Evolutionary conservation across 2,797 vertebrate species (phyloP).

Genomic region (Galagoides demidoff): DNA sequence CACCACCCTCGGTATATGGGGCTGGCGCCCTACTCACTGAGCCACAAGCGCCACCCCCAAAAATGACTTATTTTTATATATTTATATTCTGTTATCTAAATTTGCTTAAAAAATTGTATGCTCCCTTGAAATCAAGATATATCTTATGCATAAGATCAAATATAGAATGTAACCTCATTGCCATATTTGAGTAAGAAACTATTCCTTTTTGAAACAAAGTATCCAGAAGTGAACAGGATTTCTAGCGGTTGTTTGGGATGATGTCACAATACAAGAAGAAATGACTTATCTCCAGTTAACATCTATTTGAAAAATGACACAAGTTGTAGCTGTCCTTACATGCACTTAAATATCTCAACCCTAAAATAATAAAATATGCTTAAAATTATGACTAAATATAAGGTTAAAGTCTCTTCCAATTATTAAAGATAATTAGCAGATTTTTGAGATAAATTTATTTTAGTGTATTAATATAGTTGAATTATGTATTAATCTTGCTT

Average conservation of each 20-base stretch:
- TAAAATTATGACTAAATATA: neutral
- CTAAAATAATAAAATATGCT: neutral
- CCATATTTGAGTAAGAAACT: neutral
- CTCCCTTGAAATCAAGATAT: constrained; percentile 16
- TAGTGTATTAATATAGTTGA: neutral
- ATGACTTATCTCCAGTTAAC: neutral
- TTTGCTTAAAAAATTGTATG: neutral
- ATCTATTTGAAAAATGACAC: neutral
- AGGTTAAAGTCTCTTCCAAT: neutral
- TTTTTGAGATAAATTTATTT: neutral
- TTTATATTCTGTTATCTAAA: neutral
- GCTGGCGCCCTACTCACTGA: no score
- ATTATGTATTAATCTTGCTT: neutral
- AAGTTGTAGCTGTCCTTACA: neutral
- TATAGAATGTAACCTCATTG: neutral
- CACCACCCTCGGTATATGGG: no score
- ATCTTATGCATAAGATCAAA: neutral
- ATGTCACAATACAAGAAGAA: neutral
- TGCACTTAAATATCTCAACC: neutral
- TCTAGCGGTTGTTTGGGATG: neutral
- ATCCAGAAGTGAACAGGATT: neutral
- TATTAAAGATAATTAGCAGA: neutral
- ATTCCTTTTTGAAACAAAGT: neutral
- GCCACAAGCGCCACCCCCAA: no score
- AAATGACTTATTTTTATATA: neutral